phyloP scores from a whole-genome alignment of 1,140 invertebrate genomes.

The Chironomus striatipennis region DNA sequence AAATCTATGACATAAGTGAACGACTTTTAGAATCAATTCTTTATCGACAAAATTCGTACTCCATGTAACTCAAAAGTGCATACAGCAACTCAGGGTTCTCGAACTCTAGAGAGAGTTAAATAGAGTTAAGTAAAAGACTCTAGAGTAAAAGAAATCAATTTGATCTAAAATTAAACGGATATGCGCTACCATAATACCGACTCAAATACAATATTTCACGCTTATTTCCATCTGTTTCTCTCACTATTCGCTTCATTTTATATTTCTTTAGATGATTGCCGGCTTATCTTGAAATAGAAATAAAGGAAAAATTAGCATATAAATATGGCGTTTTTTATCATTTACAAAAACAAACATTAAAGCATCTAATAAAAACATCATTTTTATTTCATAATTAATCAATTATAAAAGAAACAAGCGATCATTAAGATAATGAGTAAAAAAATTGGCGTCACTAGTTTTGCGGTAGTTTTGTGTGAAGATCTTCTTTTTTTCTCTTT shows the following conservation, averaged over 20 bases:
- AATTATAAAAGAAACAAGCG: background rate
- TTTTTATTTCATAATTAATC: conserved; percentile 19
- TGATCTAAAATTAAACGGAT: too few species aligned
- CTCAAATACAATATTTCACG: too few species aligned
- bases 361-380: conserved; percentile 22
- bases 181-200: too few species aligned
- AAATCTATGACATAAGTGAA: too few species aligned
- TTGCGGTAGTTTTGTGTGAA: background rate
- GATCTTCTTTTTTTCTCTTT: background rate
- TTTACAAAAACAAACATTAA: conserved; percentile 19
- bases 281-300: conserved; percentile 12
- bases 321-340: conserved; percentile 16
- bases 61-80: too few species aligned
- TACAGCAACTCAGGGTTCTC: background rate
- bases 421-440: background rate
- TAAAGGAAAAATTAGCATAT: conserved; percentile 17
- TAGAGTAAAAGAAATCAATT: background rate
- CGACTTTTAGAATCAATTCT: too few species aligned
- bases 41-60: too few species aligned
- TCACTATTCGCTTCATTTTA: too few species aligned
- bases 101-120: too few species aligned
- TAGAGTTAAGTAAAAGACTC: too few species aligned
- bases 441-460: background rate
- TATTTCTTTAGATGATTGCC: background rate
- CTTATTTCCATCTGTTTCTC: too few species aligned